A percentile compares a stretch with the other conserved stretches of the same genome.
These are phyloP conservation scores for Auanema sp. DNA, from an alignment of 2,888 invertebrate genomes.

Conservation along the genomic window DNA sequence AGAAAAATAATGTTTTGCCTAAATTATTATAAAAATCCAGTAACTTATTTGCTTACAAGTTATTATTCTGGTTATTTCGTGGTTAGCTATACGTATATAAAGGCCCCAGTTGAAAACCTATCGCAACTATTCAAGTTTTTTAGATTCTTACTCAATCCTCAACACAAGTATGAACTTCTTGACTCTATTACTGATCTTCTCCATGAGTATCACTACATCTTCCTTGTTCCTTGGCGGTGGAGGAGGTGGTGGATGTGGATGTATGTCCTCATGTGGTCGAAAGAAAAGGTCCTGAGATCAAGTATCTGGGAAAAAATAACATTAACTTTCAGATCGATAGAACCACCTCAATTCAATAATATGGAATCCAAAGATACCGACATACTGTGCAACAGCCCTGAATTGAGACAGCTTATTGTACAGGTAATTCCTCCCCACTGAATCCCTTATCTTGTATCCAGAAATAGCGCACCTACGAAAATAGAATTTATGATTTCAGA, in stretches of 20 bases:
- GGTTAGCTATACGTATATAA: too few species aligned
- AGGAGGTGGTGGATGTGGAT: slow-evolving; percentile 14
- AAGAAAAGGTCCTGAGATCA: slow-evolving; percentile 5
- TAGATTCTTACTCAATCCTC: too few species aligned
- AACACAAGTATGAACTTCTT: neutral
- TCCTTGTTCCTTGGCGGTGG: neutral
- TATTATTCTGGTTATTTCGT: too few species aligned
- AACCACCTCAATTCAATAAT: slow-evolving; percentile 13
- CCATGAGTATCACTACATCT: neutral
- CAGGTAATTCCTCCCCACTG: too few species aligned
- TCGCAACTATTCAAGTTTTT: too few species aligned
- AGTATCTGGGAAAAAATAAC: neutral
- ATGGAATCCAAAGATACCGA: slow-evolving; percentile 11
- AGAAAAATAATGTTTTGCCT: too few species aligned
- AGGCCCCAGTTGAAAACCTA: too few species aligned
- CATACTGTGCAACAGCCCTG: slow-evolving; percentile 8
- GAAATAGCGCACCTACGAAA: too few species aligned
- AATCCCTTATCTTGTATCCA: too few species aligned
- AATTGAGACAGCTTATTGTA: slow-evolving; percentile 5
- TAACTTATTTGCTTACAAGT: too few species aligned
- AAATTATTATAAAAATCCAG: too few species aligned
- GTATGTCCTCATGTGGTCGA: slow-evolving; percentile 7
- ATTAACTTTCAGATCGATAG: slow-evolving; percentile 6
- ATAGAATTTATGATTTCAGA: slow-evolving; percentile 5
- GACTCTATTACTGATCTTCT: slow-evolving; percentile 4